phyloP scores from a whole-genome alignment of 1,140 invertebrate species.

The Heterodera carotae region DNA sequence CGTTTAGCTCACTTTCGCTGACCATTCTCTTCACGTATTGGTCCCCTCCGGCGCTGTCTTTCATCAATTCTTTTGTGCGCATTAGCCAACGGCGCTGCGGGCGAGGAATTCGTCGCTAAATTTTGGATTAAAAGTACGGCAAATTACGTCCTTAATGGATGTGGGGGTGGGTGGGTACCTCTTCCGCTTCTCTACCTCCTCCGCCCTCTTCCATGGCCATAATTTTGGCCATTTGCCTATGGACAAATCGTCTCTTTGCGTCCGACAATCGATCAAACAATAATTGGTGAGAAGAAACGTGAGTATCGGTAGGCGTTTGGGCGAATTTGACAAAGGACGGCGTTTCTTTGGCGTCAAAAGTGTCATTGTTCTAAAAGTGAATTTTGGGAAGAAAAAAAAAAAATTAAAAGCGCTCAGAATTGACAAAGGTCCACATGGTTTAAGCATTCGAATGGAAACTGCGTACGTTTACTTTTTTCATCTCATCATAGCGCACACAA shows the following conservation, averaged over 20 bases:
- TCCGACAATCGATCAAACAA: neutral
- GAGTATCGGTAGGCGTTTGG: too few species aligned
- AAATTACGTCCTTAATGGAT: neutral
- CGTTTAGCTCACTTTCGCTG: conserved; percentile 31
- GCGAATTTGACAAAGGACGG: neutral
- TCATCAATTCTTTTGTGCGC: neutral
- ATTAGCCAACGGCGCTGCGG: conserved; percentile 22
- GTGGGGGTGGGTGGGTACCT: too few species aligned
- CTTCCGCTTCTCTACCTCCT: neutral
- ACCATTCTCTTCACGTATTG: conserved; percentile 12
- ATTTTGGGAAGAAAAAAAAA: neutral
- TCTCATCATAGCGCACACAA: neutral
- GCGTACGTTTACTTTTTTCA: neutral
- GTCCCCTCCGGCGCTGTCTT: neutral
- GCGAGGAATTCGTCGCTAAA: neutral
- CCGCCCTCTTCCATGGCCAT: neutral
- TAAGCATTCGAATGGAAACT: neutral
- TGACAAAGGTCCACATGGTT: conserved; percentile 1
- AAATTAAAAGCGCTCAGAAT: neutral
- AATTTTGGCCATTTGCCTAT: neutral
- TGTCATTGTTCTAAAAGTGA: neutral
- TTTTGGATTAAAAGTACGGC: neutral
- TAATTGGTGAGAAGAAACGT: neutral
- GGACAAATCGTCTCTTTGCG: neutral
- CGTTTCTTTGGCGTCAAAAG: neutral